Conservation (phyloP, 2,888 invertebrate genomes). For the Osmoderma eremita region DNA sequence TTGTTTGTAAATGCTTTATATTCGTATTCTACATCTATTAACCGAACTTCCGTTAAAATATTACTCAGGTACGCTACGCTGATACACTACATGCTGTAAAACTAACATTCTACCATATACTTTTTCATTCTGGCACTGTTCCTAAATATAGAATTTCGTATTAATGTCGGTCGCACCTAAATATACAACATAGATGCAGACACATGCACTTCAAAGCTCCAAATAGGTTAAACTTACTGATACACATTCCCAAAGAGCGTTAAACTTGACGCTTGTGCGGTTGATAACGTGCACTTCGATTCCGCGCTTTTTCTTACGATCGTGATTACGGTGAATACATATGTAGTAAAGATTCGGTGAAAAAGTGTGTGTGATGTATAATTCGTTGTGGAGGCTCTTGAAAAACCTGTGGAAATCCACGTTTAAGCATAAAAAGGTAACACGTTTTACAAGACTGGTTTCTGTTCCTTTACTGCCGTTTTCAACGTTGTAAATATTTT, state of each 20-base stretch:
- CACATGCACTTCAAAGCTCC: constrained; percentile 28
- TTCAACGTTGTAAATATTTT: no score
- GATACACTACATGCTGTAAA: neutral
- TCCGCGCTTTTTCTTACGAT: neutral
- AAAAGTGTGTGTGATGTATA: constrained; percentile 16
- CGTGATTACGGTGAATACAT: neutral
- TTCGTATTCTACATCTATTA: no score
- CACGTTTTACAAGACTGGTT: no score
- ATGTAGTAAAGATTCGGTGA: neutral
- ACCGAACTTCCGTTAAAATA: no score
- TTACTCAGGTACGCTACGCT: no score
- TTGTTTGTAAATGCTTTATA: no score
- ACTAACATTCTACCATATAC: constrained; percentile 7
- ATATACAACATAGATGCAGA: constrained; percentile 22
- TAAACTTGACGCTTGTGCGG: constrained; percentile 13
- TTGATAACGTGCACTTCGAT: constrained; percentile 2
- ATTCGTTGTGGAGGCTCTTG: constrained; percentile 19
- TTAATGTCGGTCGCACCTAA: constrained; percentile 34
- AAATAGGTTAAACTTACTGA: constrained; percentile 34
- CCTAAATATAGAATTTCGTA: constrained; percentile 36
- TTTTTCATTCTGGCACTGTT: constrained; percentile 20
- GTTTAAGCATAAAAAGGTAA: constrained; percentile 21
- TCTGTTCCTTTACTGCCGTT: no score
- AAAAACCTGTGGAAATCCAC: constrained; percentile 31
- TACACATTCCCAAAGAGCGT: constrained; percentile 33